These are phyloP conservation scores for Cygnus olor DNA, from an alignment of 2,797 vertebrate species.

Conservation along the genomic window DNA sequence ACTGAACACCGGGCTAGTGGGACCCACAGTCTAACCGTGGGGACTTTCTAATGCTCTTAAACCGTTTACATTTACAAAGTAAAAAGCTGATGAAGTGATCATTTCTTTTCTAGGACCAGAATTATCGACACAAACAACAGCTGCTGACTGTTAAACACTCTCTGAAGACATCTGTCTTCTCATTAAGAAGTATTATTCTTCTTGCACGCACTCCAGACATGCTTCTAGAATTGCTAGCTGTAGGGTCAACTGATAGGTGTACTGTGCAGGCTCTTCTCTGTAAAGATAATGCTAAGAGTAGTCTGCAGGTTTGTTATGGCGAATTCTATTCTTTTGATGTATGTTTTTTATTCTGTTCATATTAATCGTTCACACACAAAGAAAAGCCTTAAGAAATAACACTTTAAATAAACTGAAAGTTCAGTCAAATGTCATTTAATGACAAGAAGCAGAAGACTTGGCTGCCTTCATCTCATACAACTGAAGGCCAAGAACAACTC, in stretches of 20 bases:
- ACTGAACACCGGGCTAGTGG: background rate
- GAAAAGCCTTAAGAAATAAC: background rate
- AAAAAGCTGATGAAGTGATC: conserved; percentile 2
- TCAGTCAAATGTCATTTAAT: background rate
- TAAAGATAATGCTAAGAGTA: background rate
- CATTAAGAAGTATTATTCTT: conserved; percentile 10
- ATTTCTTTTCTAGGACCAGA: conserved; percentile 35
- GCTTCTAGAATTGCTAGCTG: background rate
- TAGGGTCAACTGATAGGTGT: background rate
- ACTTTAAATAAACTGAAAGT: background rate
- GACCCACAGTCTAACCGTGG: background rate
- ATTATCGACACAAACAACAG: conserved; percentile 12
- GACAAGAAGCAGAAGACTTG: background rate
- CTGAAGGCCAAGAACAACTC: background rate
- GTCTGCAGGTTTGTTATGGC: background rate
- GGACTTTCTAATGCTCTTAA: background rate
- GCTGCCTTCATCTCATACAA: background rate
- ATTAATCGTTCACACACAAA: background rate
- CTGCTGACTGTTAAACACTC: conserved; percentile 6
- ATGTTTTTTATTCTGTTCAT: background rate
- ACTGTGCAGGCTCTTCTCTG: background rate
- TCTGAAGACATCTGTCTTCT: background rate
- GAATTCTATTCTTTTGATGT: background rate
- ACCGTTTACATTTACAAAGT: background rate
- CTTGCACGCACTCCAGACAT: background rate